phyloP scores from a whole-genome alignment of 2,888 invertebrate genomes.

The Parnassius apollo region DNA sequence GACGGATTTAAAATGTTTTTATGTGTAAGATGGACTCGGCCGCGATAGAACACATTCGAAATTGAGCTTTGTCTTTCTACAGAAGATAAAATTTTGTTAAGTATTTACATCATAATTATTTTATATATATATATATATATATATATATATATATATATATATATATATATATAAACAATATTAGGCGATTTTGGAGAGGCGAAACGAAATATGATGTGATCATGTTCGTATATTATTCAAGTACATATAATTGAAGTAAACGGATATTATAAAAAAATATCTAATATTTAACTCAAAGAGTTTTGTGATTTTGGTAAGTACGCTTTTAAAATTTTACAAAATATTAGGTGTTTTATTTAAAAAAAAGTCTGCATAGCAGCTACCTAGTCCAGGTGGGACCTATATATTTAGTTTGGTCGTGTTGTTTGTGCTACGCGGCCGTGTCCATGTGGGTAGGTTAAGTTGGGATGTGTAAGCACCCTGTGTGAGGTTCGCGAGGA shows the following conservation, averaged over 20 bases:
- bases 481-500: slow-evolving; percentile 44
- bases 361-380: slow-evolving; percentile 21
- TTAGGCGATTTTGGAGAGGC: too few relatives aligned
- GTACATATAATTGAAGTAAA: too few relatives aligned
- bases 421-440: slow-evolving; percentile 45
- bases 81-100: slow-evolving; percentile 1
- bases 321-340: slow-evolving; percentile 9
- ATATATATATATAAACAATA: too few relatives aligned
- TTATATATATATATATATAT: too few relatives aligned
- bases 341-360: slow-evolving; percentile 12
- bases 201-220: too few relatives aligned
- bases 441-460: slow-evolving; percentile 56
- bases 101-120: too few relatives aligned
- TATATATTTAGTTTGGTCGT: slow-evolving; percentile 22
- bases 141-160: too few relatives aligned
- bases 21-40: slow-evolving; percentile 32
- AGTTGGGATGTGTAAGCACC: slow-evolving; percentile 70
- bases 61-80: slow-evolving; percentile 4
- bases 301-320: slow-evolving; percentile 11
- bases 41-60: slow-evolving; percentile 26
- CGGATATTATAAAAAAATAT: too few relatives aligned
- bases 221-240: too few relatives aligned
- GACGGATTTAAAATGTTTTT: slow-evolving; percentile 40
- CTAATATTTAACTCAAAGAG: neutral
- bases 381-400: slow-evolving; percentile 18